These are phyloP conservation scores for Scaptomyza pallida DNA, from an alignment of 1,140 invertebrate species.

Conservation along the genomic window DNA sequence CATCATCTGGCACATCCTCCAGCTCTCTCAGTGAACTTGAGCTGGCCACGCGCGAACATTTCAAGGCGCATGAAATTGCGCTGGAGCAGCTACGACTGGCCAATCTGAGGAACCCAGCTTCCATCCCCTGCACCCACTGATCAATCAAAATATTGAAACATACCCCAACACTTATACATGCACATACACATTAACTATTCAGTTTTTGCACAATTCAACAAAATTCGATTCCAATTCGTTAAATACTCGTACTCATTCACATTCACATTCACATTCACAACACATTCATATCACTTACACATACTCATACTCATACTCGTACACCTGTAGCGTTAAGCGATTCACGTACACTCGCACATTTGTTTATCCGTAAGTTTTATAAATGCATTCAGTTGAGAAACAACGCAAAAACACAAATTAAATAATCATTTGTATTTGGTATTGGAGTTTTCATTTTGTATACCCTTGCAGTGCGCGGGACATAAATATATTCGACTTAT, in stretches of 20 bases:
- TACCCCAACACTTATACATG: not conserved
- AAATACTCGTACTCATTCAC: conserved; percentile 41
- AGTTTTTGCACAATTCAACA: conserved; percentile 26
- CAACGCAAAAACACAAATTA: conserved; percentile 53
- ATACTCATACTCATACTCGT: conserved; percentile 62
- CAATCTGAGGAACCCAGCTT: conserved; percentile 54
- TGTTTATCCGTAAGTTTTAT: conserved; percentile 27
- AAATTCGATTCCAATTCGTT: conserved; percentile 40
- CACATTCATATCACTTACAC: conserved; percentile 23
- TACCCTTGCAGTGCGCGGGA: not conserved
- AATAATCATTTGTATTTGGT: conserved; percentile 22
- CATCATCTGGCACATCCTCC: conserved; percentile 16
- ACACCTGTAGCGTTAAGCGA: conserved; percentile 71
- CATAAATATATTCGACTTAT: not conserved
- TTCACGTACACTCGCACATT: conserved; percentile 27
- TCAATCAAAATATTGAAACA: not conserved
- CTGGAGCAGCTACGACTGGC: conserved; percentile 76
- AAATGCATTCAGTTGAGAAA: conserved; percentile 78
- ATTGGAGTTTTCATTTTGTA: conserved; percentile 1
- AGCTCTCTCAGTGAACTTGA: conserved; percentile 53
- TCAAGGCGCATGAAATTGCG: conserved; percentile 73
- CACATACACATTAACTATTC: conserved; percentile 21
- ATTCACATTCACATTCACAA: conserved; percentile 29
- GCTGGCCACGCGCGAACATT: conserved; percentile 69
- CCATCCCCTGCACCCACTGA: conserved; percentile 15